Conservation (phyloP, 2,888 invertebrate genomes). For the Pristionchus entomophagus region DNA sequence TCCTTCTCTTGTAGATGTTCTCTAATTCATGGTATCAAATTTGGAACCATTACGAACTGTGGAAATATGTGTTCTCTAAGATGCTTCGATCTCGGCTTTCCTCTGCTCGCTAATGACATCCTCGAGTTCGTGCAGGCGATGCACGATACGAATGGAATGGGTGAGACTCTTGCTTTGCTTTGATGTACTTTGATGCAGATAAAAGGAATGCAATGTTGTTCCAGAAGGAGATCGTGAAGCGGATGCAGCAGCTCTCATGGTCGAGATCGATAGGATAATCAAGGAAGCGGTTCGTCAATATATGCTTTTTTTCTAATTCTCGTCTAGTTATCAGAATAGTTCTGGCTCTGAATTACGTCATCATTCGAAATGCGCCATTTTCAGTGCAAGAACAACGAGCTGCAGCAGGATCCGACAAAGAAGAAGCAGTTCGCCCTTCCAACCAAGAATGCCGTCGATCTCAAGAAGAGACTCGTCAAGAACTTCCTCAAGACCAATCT, state of each 20-base stretch:
- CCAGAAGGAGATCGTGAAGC: not conserved
- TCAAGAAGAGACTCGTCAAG: conserved; percentile 60
- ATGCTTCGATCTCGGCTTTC: conserved; percentile 81
- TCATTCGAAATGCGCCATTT: not conserved
- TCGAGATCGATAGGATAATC: conserved; percentile 50
- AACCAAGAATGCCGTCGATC: conserved; percentile 65
- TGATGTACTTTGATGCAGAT: not conserved
- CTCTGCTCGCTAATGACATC: conserved; percentile 84
- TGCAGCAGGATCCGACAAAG: conserved; percentile 41
- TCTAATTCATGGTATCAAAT: too few species aligned
- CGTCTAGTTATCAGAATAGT: not conserved
- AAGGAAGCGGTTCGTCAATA: not conserved
- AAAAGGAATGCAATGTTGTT: not conserved
- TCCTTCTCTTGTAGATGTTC: too few species aligned
- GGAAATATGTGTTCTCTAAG: too few species aligned
- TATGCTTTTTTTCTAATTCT: not conserved
- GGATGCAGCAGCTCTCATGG: conserved; percentile 47
- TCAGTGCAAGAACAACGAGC: conserved; percentile 49
- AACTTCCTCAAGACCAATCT: conserved; percentile 60
- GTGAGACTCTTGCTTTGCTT: not conserved
- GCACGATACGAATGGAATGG: not conserved
- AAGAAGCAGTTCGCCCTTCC: conserved; percentile 49
- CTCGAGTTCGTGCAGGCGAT: conserved; percentile 32
- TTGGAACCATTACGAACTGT: too few species aligned
- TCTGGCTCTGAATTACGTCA: not conserved